These are phyloP conservation scores for Mythimna ferrago DNA, from an alignment of 2,888 invertebrate species.

Conservation along the genomic window DNA sequence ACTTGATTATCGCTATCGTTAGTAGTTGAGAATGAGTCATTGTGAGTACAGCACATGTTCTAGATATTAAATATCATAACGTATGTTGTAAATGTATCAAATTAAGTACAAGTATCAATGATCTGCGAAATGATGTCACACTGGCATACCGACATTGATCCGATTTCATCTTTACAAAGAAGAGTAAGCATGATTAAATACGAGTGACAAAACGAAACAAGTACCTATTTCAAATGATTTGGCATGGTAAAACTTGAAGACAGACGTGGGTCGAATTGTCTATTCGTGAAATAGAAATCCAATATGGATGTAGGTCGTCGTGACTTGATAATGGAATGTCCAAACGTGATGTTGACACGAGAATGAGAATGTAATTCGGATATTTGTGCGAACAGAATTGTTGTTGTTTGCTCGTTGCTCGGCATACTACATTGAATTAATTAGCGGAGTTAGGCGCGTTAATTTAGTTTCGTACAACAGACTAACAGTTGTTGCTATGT, in stretches of 20 bases:
- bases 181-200: slow-evolving; percentile 44
- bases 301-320: slow-evolving; percentile 76
- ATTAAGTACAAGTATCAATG: slow-evolving; percentile 63
- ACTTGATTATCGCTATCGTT: slow-evolving; percentile 74
- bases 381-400: slow-evolving; percentile 67
- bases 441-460: slow-evolving; percentile 43
- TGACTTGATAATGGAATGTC: slow-evolving; percentile 77
- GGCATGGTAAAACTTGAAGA: slow-evolving; percentile 42
- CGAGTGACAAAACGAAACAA: slow-evolving; percentile 27
- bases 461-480: slow-evolving; percentile 27
- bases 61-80: slow-evolving; percentile 73
- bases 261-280: slow-evolving; percentile 67
- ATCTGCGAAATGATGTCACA: slow-evolving; percentile 68
- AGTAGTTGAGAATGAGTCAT: slow-evolving; percentile 78
- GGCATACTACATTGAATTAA: slow-evolving; percentile 42
- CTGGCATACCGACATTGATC: slow-evolving; percentile 59
- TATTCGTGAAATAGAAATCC: slow-evolving; percentile 74
- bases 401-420: slow-evolving; percentile 52
- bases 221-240: slow-evolving; percentile 14
- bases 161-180: slow-evolving; percentile 52
- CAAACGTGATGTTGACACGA: slow-evolving; percentile 77
- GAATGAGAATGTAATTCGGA: slow-evolving; percentile 73
- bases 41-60: slow-evolving; percentile 68
- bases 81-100: slow-evolving; percentile 64
- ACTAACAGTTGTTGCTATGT: slow-evolving; percentile 20